phyloP scores from a whole-genome alignment of 2,888 invertebrate genomes.

The Arge pagana region DNA sequence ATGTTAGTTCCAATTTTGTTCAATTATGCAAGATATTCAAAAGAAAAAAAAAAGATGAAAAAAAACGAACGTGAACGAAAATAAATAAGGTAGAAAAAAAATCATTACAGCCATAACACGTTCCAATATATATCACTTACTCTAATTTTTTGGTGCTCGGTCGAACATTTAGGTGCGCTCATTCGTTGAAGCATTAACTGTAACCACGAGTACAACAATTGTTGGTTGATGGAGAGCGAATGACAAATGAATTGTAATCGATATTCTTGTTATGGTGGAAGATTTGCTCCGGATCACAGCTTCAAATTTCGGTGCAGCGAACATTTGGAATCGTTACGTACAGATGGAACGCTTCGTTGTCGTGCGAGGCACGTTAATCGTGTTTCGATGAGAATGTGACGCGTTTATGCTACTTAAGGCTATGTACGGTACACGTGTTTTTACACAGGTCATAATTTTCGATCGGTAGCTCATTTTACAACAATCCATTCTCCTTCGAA shows the following conservation, averaged over 20 bases:
- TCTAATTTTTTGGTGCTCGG: conserved; percentile 87
- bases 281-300: too few relatives aligned
- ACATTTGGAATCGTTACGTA: too few relatives aligned
- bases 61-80: conserved; percentile 21
- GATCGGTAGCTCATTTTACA: too few relatives aligned
- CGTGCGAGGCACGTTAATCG: too few relatives aligned
- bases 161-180: conserved; percentile 83
- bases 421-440: too few relatives aligned
- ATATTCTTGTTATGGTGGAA: too few relatives aligned
- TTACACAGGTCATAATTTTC: too few relatives aligned
- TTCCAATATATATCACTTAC: conserved; percentile 69
- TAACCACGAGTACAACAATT: conserved; percentile 62
- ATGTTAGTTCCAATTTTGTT: conserved; percentile 31
- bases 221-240: conserved; percentile 38
- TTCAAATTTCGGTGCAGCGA: too few relatives aligned
- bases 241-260: conserved; percentile 25
- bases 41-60: conserved; percentile 26
- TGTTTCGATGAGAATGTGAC: too few relatives aligned
- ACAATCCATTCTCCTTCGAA: too few relatives aligned
- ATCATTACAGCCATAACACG: conserved; percentile 46
- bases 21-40: conserved; percentile 44
- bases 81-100: conserved; percentile 29
- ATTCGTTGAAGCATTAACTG: conserved; percentile 91
- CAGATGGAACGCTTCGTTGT: too few relatives aligned
- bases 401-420: too few relatives aligned